Base-by-base conservation (phyloP, 2,888 invertebrate genomes). In the Cantharis rufa region DNA sequence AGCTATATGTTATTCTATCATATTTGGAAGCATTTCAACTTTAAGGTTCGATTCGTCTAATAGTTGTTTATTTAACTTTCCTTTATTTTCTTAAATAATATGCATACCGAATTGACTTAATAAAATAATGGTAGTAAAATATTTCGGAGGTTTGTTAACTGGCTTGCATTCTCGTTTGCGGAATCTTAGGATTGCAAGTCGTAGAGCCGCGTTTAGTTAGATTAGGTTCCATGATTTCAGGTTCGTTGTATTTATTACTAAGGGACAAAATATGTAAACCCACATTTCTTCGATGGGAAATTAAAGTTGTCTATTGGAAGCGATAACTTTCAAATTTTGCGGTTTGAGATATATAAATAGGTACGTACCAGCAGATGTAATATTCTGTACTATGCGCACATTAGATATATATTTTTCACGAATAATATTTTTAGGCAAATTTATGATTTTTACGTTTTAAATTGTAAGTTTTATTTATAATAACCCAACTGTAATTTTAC, bases 251-350 rank as follows among this genome's bases (percentile, higher is more conserved):
- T 66, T 66, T 66, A 66, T 24, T 24, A 18, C 18, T n/a, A 21
- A 21, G 64, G 64, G 64, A 66, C 64, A 66, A 66, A 66, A 66
- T 66, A 66, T 66, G 21, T 21, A 21, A 66, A 13, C 21, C 24
- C 64, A 66, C 64, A 66, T 66, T 66, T 66, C 64, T 66, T 66
- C 24, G 16, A 24, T 21, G 64, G 64, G 64, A 66, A 66, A 66
- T 66, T 66, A 66, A 66, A 66, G 64, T 24, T 66, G 64, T 66
- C 64, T 21, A 66, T 21, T 24, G 18, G 24, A 66, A 66, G n/a
- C 24, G 64, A 66, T 66, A 66, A 24, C 24, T 18, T 24, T 24
- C 64, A 66, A 48, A 48, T 48, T 48, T 48, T 48, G n/a, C n/a
- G 48, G 48, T 48, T 32, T n/a, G n/a, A n/a, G n/a, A n/a, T n/a